A percentile compares a stretch with the other conserved stretches of the same genome.
These are phyloP conservation scores for Marmota flaviventris DNA, from an alignment of 2,113 vertebrate genomes.

Conservation along the genomic window DNA sequence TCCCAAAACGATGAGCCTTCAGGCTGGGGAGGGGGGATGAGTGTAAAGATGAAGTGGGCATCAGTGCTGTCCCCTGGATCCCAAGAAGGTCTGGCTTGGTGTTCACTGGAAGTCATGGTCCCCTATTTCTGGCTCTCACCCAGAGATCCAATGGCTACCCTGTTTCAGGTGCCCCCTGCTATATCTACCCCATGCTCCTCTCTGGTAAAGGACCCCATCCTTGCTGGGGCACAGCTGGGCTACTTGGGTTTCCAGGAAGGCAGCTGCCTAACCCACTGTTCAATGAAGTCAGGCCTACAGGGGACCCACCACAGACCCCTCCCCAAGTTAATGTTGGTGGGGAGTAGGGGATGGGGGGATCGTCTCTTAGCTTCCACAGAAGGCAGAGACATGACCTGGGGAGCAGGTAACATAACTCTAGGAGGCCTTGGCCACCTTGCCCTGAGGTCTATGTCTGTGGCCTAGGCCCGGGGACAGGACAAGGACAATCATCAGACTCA, in stretches of 20 bases:
- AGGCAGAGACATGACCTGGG: neutral
- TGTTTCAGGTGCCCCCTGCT: neutral
- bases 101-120: neutral
- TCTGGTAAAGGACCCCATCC: neutral
- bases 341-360: neutral
- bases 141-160: neutral
- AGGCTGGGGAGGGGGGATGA: neutral
- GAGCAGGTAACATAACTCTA: neutral
- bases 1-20: neutral
- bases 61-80: neutral
- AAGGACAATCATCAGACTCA: constrained; percentile 62
- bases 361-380: neutral
- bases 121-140: neutral
- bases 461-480: constrained; percentile 44
- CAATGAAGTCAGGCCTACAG: neutral
- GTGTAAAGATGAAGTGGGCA: neutral
- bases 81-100: neutral
- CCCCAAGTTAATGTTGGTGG: neutral
- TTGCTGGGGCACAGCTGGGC: neutral
- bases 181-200: neutral
- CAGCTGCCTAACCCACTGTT: neutral
- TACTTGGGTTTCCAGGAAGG: neutral
- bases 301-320: neutral
- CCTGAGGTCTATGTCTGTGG: neutral
- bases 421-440: neutral